A percentile compares a stretch with the other conserved stretches of the same genome.
phyloP scores from a whole-genome alignment of 2,113 vertebrate genomes.

The Edolisoma coerulescens region DNA sequence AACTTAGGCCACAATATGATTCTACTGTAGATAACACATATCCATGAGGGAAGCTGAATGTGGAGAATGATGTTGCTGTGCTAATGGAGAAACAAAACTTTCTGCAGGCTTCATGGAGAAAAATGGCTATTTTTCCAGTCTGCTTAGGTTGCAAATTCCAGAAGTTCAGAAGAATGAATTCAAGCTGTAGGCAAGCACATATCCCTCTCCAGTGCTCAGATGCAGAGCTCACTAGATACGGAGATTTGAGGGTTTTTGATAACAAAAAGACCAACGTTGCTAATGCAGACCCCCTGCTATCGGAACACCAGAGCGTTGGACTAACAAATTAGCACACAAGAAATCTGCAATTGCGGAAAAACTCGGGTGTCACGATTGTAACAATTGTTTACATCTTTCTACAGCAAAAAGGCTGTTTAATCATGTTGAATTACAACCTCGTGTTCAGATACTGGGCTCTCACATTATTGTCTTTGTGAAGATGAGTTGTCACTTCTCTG shows the following conservation, averaged over 20 bases:
- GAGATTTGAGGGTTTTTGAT: not conserved
- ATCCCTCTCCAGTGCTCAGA: not conserved
- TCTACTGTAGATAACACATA: not conserved
- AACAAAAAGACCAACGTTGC: not conserved
- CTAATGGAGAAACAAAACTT: not conserved
- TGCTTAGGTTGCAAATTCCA: not conserved
- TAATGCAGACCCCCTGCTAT: constrained; percentile 36
- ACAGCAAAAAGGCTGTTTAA: constrained; percentile 22
- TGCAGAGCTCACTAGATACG: not conserved
- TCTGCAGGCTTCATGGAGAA: not conserved
- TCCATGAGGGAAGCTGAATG: not conserved
- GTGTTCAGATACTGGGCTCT: constrained; percentile 8
- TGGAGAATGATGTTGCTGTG: not conserved
- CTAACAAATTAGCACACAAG: constrained; percentile 35
- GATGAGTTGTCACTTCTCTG: constrained; percentile 41
- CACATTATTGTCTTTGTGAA: constrained; percentile 26
- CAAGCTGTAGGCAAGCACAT: not conserved
- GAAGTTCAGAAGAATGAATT: not conserved
- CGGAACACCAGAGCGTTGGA: constrained; percentile 6
- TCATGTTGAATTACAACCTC: not conserved
- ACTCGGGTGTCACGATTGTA: not conserved
- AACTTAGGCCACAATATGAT: not conserved
- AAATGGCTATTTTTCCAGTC: not conserved
- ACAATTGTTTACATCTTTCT: constrained; percentile 34
- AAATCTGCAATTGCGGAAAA: not conserved